Conservation (phyloP, 2,113 vertebrate species). For the Microtus oregoni region DNA sequence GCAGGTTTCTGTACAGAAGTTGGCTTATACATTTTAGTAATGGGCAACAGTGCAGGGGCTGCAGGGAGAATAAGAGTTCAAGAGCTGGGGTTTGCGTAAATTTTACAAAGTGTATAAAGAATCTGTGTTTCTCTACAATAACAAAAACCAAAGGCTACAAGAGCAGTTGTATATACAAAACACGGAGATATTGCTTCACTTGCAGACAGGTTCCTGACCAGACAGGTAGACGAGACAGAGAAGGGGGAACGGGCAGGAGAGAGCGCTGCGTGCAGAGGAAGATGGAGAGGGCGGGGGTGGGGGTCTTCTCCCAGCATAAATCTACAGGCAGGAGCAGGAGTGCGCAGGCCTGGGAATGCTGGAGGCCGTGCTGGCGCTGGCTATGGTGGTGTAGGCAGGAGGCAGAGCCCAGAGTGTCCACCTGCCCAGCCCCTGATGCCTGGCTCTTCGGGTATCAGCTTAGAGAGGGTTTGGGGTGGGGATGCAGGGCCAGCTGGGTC, state of each 20-base stretch:
- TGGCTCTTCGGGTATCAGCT: constrained; percentile 33
- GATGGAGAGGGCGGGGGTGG: neutral
- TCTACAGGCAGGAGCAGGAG: constrained; percentile 77
- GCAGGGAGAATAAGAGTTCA: constrained; percentile 81
- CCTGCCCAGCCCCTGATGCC: constrained; percentile 12
- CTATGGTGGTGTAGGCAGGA: constrained; percentile 66
- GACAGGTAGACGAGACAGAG: constrained; percentile 67
- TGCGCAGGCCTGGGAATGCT: constrained; percentile 1
- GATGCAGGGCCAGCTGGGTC: neutral
- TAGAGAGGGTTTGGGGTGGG: neutral
- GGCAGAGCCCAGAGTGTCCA: neutral
- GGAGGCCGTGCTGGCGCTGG: constrained; percentile 78
- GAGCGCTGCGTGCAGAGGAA: constrained; percentile 85
- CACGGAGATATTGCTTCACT: constrained; percentile 89
- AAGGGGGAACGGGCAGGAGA: neutral
- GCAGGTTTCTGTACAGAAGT: constrained; percentile 80
- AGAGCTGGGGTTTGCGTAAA: constrained; percentile 83
- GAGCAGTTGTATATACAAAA: constrained; percentile 87
- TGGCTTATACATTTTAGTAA: constrained; percentile 81
- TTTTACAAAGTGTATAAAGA: constrained; percentile 89
- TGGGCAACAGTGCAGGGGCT: constrained; percentile 78
- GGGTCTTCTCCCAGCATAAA: constrained; percentile 74
- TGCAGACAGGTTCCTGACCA: constrained; percentile 82
- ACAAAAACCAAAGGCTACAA: constrained; percentile 85
- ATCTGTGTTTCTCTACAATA: constrained; percentile 87